Evolutionary conservation across 2,888 invertebrate genomes (phyloP), one percentile per base, ranked within the genome.

Genomic region (Phasia obesa): DNA sequence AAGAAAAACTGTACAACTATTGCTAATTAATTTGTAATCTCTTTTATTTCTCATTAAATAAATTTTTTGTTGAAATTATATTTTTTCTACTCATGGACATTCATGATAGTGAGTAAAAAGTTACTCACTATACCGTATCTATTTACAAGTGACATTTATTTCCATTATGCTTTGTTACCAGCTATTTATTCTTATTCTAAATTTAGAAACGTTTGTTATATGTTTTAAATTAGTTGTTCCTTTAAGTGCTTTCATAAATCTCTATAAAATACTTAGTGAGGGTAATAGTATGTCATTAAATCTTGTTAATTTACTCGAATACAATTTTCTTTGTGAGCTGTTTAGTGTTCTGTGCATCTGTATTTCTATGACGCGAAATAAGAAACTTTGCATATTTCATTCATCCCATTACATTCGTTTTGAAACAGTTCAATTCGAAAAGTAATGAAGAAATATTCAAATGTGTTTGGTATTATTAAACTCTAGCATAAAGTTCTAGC

Each of bases 161-260:
- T n/a, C n/a, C n/a, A n/a, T n/a, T n/a, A n/a, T n/a, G n/a, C n/a
- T n/a, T n/a, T n/a, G n/a, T n/a, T n/a, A n/a, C n/a, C n/a, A n/a
- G n/a, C n/a, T 13, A 15, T 38, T 38, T 38, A 13, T 38, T 38
- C 15, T 17, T 44, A 7, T n/a, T 44, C 5, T 44, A 44, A 17
- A 17, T n/a, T n/a, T 44, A n/a, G 3, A n/a, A 44, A n/a, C n/a
- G n/a, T 44, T 17, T 17, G n/a, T 17, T 44, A 17, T n/a, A 4
- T 44, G n/a, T 44, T 67, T 57, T 11, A 35, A 13, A 71, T 67
- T 17, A 51, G 60, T 81, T 64, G 51, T 57, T 65, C 0, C 15
- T 64, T 47, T 69, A 69, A 78, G 70, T 78, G 70, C 71, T 78
- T 74, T 47, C 59, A 78, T 78, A 74, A 82, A 82, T 82, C 82